Evolutionary conservation across 1,140 invertebrate species (phyloP).

Genomic region (Leptestheria dahalacensis): DNA sequence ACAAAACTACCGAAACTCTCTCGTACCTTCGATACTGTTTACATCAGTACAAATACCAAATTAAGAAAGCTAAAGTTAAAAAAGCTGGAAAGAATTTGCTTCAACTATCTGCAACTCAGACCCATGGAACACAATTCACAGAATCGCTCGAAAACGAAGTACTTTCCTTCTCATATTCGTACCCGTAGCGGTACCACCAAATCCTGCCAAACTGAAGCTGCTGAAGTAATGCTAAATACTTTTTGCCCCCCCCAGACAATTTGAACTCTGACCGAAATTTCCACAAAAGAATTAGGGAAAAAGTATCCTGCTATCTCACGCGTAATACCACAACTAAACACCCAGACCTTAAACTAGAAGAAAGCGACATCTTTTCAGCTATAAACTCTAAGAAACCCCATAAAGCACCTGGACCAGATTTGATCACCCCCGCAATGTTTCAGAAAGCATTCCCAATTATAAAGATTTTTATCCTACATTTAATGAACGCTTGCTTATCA

Average conservation of each 20-base stretch:
- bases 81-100: background rate
- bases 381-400: background rate
- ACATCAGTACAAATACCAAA: background rate
- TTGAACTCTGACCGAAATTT: background rate
- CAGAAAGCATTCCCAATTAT: background rate
- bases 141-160: background rate
- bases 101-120: background rate
- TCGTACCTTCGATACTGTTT: background rate
- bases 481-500: background rate
- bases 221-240: background rate
- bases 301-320: background rate
- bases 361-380: background rate
- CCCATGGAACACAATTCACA: background rate
- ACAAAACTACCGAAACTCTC: background rate
- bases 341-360: background rate
- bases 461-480: background rate
- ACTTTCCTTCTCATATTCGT: background rate
- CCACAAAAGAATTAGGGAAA: background rate
- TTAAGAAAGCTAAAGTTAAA: too few relatives aligned
- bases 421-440: background rate
- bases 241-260: background rate
- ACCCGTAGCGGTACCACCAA: too few relatives aligned
- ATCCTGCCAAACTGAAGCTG: background rate
- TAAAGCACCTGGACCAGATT: background rate
- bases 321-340: background rate